These are phyloP conservation scores for Anoplopoma fimbria DNA, from an alignment of 2,113 vertebrate genomes.

Conservation along the genomic window DNA sequence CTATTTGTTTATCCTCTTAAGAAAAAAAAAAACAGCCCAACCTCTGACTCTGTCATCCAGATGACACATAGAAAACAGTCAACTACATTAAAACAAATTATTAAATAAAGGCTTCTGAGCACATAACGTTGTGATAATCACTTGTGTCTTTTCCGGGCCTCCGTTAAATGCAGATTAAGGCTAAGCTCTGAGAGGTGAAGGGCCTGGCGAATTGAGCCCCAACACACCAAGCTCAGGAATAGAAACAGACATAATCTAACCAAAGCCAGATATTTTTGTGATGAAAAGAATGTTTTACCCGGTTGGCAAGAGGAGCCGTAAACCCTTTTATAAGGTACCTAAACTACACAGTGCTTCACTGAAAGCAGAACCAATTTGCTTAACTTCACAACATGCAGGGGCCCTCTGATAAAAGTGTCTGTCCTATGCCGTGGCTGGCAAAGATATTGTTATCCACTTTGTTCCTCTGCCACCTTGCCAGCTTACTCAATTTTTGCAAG, in stretches of 20 bases:
- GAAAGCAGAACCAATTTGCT: constrained; percentile 85
- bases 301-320: constrained; percentile 76
- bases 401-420: constrained; percentile 74
- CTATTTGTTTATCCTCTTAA: constrained; percentile 66
- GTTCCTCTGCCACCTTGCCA: constrained; percentile 70
- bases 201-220: constrained; percentile 82
- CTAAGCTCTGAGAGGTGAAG: constrained; percentile 82
- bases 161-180: constrained; percentile 82
- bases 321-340: constrained; percentile 79
- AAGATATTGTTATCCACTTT: constrained; percentile 80
- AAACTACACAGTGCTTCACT: constrained; percentile 74
- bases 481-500: constrained; percentile 63
- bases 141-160: constrained; percentile 70
- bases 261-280: constrained; percentile 81
- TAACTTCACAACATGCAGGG: constrained; percentile 79
- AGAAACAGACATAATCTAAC: constrained; percentile 85
- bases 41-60: constrained; percentile 62
- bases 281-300: constrained; percentile 78
- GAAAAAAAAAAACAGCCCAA: constrained; percentile 34
- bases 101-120: constrained; percentile 77
- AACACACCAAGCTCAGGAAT: constrained; percentile 76
- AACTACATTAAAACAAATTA: constrained; percentile 76
- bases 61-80: constrained; percentile 63
- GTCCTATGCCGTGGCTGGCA: constrained; percentile 66
- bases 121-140: constrained; percentile 74